Evolutionary conservation across 1,140 invertebrate genomes (phyloP), one percentile per base, ranked within the genome.

Genomic region (Pomacea maculata): DNA sequence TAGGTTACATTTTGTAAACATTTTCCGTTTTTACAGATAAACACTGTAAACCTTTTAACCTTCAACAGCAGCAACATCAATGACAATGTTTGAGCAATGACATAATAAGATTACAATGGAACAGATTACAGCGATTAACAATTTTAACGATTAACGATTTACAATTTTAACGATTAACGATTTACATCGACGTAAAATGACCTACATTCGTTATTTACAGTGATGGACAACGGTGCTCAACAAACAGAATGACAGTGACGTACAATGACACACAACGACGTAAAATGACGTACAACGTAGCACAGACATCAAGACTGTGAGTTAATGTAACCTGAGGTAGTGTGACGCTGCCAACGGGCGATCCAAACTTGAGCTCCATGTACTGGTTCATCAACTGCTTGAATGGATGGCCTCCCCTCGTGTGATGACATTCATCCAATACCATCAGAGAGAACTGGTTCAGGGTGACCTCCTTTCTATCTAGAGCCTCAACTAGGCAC

Each of bases 341-440:
- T 55, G 45, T 63, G 68, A 45, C 61, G 9, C 57, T 34, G 10
- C 75, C 74, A 45, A 19, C 34, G n/a, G 15, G 54, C 45, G 54
- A 57, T 55, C 7, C 15, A 17, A 84, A 75, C 70, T 90, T 90
- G 52, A 86, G 55, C 57, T 88, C 86, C 80, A 88, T 80, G 81
- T 91, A 91, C 15, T 15, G 34, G 19, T 79, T 75, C 90, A 91
- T 90, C 12, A 91, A 85, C 73, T 83, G 73, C 73, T 89, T 90
- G 80, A 90, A 91, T 14, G 89, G 86, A 79, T 91, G 88, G 7
- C 88, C 84, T 67, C 87, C 87, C 25, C 86, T 80, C 34, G 90
- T 85, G 75, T 91, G 90, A 68, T 92, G 91, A 81, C 91, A 92
- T 78, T 92, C 91, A 80, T 92, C 91, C 85, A 91, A 89, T n/a